Base-by-base conservation (phyloP, 2,797 vertebrate genomes). In the Pangasius djambal region DNA sequence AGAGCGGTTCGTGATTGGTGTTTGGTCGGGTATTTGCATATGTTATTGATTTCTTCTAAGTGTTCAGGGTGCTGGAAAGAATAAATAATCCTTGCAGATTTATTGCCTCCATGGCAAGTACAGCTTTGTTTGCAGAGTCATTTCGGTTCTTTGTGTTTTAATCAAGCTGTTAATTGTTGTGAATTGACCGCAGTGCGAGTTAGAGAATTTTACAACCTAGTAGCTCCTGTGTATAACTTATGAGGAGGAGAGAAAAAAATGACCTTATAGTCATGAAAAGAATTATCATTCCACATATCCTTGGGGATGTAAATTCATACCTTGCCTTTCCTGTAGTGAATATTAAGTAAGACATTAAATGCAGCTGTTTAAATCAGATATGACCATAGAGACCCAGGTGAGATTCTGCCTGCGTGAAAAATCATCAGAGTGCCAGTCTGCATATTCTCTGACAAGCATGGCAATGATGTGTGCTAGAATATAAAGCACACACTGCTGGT, bases 11-110 rank as follows among this genome's bases (percentile, higher is more conserved):
- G 67, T 86, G 91, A 94, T 94, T 94, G 90, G 70, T 94, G 92
- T 95, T 95, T 94, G 92, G 91, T 93, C 92, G 92, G 91, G 94
- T 94, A 92, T 95, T 95, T 95, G 94, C 92, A 91, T 92, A 86
- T 94, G 93, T 95, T 95, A 95, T 96, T 95, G 95, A 95, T 95
- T 95, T 93, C 92, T 91, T 48, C 93, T 89, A 92, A 94, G 92
- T 89, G 92, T 93, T 93, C 87, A 89, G 90, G 89, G 93, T 91
- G 92, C 85, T 90, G 90, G 69, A 88, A 87, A 86, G 89, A 92
- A 92, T 93, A 94, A 95, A 96, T 95, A 95, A 94, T 93, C 93
- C 92, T 88, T 89, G 92, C 90, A 84, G 90, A 95, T 95, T 92
- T 93, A 94, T 94, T 93, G 92, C 94, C 81, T 92, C 77, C 16